A percentile compares a stretch with the other conserved stretches of the same genome.
These are phyloP conservation scores for Drosophila lini DNA, from an alignment of 1,140 invertebrate species.

Conservation along the genomic window DNA sequence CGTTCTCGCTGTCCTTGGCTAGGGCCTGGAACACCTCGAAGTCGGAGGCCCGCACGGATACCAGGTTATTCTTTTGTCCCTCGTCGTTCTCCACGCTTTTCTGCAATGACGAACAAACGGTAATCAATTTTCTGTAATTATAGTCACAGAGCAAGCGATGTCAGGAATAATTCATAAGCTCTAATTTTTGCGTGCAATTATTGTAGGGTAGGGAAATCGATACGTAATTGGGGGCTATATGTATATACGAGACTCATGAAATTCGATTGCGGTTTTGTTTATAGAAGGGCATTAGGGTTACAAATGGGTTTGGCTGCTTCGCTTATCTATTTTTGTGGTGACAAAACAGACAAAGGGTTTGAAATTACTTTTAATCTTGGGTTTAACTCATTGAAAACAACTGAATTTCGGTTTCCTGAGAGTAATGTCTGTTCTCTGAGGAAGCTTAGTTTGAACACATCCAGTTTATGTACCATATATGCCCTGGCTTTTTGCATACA, in stretches of 20 bases:
- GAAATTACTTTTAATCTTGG: neutral
- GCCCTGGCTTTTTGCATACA: neutral
- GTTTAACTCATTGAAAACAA: no score
- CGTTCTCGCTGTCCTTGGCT: constrained; percentile 94
- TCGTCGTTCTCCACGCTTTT: constrained; percentile 94
- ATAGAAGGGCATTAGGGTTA: constrained; percentile 3
- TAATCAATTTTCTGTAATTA: constrained; percentile 43
- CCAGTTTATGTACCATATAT: no score
- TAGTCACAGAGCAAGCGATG: neutral
- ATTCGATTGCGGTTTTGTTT: neutral
- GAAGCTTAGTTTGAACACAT: neutral
- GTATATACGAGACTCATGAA: neutral
- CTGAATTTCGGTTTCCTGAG: no score
- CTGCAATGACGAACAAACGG: constrained; percentile 85
- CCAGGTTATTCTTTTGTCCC: constrained; percentile 96
- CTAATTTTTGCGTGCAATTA: constrained; percentile 2
- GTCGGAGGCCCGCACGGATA: constrained; percentile 96
- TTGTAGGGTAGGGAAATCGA: constrained; percentile 1
- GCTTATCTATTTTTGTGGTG: neutral
- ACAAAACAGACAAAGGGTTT: neutral
- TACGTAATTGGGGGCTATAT: constrained; percentile 13
- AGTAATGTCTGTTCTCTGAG: neutral
- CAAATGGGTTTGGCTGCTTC: neutral
- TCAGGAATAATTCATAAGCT: constrained; percentile 13
- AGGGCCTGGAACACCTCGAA: constrained; percentile 99